Base-by-base conservation (phyloP, 2,888 invertebrate species). In the Anorthoa munda region DNA sequence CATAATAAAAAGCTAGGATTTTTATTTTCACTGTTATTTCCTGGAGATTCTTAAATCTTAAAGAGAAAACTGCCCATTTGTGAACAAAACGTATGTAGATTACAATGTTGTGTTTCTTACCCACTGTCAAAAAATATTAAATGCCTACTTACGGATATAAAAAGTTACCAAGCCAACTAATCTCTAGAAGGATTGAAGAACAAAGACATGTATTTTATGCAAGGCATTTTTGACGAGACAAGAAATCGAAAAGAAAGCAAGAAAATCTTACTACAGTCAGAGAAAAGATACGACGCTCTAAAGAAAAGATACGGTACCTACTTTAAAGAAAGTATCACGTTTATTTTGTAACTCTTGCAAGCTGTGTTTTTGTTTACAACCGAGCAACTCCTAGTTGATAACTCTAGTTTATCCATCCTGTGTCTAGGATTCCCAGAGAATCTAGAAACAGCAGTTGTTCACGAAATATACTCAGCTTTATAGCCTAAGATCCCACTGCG, bases 281-380 rank as follows among this genome's bases (percentile, higher is more conserved):
- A 68, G 13, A 26, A 69, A 53, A 39, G 13, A 51, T 63, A 56
- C 56, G 63, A 39, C 11, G 23, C 63, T 64, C 13, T 58, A 39
- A 46, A 76, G 53, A 66, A 64, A 76, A 68, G n/a, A 51, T 51
- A 76, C 76, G 58, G 63, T 58, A 68, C 31, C 31, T 58, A 59
- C 63, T 76, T 76, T 64, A 69, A 64, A 77, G 77, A 69, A 76
- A 77, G 76, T 67, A 26, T 67, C 63, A 48, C 53, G 53, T 64
- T 77, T 76, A 59, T 76, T 77, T 58, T 48, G 51, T 58, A 64
- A 78, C 56, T 78, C 39, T 23, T 63, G 61, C 77, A 56, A 77
- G 78, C 61, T 77, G 66, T 64, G 53, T 56, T 63, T 64, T 63
- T 61, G 61, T 69, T 74, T 66, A 64, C 53, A 5, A 26, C 45